A percentile compares a stretch with the other conserved stretches of the same genome.
phyloP scores from a whole-genome alignment of 2,797 vertebrate species.

The Chaetodon trifasciatus region DNA sequence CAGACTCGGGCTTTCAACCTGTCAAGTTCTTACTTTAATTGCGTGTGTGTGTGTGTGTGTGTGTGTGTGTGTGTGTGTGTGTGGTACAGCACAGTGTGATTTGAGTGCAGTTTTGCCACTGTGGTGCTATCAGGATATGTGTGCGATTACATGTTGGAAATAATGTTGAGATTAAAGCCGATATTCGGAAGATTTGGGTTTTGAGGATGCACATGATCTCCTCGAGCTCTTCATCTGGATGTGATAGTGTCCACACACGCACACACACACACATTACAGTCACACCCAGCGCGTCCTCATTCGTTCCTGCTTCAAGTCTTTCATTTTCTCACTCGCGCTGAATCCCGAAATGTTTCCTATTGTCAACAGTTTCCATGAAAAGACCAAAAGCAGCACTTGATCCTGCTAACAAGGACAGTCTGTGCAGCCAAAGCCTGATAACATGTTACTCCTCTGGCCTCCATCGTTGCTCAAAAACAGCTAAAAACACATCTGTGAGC shows the following conservation, averaged over 20 bases:
- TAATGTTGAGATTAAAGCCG: conserved; percentile 57
- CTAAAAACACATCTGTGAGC: not conserved
- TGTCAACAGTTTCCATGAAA: not conserved
- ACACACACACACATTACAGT: not conserved
- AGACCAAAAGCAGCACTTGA: not conserved
- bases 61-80: too few relatives aligned
- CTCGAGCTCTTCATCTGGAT: conserved; percentile 26
- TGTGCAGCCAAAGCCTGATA: too few relatives aligned
- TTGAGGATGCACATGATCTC: conserved; percentile 41
- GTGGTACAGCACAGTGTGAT: conserved; percentile 20
- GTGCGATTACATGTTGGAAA: conserved; percentile 49
- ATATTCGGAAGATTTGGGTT: conserved; percentile 24
- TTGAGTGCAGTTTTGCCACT: conserved; percentile 16
- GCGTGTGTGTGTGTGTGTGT: conserved; percentile 13
- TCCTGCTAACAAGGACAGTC: not conserved
- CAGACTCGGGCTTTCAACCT: conserved; percentile 65
- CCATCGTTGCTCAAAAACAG: not conserved
- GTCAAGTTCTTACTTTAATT: conserved; percentile 64
- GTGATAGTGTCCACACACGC: conserved; percentile 2
- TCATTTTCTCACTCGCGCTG: not conserved
- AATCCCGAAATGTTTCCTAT: not conserved
- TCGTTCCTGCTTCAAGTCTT: not conserved
- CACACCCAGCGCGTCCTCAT: conserved; percentile 27
- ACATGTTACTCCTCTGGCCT: not conserved
- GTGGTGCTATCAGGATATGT: conserved; percentile 38